Evolutionary conservation across 2,797 vertebrate genomes (phyloP).

Genomic region (Cirrhinus mrigala): DNA sequence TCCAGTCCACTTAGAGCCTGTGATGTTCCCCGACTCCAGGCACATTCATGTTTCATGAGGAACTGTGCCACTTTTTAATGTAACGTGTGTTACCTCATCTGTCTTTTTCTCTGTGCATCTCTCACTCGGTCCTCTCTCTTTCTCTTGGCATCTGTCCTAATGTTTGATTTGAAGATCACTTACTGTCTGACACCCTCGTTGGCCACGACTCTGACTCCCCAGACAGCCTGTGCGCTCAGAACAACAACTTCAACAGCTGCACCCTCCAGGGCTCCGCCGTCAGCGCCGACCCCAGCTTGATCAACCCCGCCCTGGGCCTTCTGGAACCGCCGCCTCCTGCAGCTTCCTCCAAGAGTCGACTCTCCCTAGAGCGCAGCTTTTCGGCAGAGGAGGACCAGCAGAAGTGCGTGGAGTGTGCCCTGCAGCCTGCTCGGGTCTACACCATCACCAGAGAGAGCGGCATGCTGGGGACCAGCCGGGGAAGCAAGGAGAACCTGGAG

Average conservation of each 20-base stretch:
- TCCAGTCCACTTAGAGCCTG: slow-evolving; percentile 29
- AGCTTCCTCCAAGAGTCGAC: slow-evolving; percentile 81
- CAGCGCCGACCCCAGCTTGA: slow-evolving; percentile 63
- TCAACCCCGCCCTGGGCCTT: slow-evolving; percentile 68
- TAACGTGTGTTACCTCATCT: slow-evolving; percentile 14
- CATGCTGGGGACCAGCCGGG: slow-evolving; percentile 85
- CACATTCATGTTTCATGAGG: slow-evolving; percentile 24
- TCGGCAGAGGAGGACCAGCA: slow-evolving; percentile 83
- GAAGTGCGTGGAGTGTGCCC: slow-evolving; percentile 84
- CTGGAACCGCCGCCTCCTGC: slow-evolving; percentile 79
- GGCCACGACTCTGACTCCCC: slow-evolving; percentile 89
- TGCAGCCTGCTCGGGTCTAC: slow-evolving; percentile 90
- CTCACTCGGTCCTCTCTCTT: slow-evolving; percentile 49
- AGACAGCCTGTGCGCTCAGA: slow-evolving; percentile 70
- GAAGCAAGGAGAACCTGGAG: slow-evolving; percentile 90
- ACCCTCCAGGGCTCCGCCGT: slow-evolving; percentile 73
- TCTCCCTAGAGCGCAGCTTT: slow-evolving; percentile 87
- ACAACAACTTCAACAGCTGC: slow-evolving; percentile 68
- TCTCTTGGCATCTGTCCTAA: slow-evolving; percentile 61
- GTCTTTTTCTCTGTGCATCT: slow-evolving; percentile 43
- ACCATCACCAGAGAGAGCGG: slow-evolving; percentile 91
- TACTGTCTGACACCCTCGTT: slow-evolving; percentile 89
- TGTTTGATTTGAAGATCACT: slow-evolving; percentile 82
- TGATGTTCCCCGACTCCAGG: neutral
- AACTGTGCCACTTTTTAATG: neutral